Base-by-base conservation (phyloP, 2,888 invertebrate genomes). In the Hofmannophila pseudospretella region DNA sequence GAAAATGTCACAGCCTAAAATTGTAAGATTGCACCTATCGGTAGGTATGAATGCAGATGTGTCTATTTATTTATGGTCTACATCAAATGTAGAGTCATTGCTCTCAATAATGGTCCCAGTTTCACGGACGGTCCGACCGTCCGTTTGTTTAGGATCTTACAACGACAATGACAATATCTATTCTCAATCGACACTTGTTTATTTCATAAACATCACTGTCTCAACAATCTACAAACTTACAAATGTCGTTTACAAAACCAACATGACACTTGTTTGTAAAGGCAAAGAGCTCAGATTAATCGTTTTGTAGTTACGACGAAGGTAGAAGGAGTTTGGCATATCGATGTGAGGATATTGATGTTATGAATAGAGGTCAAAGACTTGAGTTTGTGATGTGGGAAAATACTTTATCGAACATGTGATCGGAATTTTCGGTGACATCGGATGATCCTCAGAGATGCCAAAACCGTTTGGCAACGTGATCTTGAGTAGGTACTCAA, bases 81-180 rank as follows among this genome's bases (percentile, higher is more conserved):
- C n/a, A n/a, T n/a, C n/a, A n/a, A n/a, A n/a, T n/a, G n/a, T n/a
- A n/a, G n/a, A n/a, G n/a, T n/a, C n/a, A n/a, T n/a, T n/a, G n/a
- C n/a, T n/a, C n/a, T n/a, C n/a, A n/a, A n/a, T n/a, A n/a, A n/a
- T n/a, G n/a, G n/a, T n/a, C n/a, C n/a, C n/a, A n/a, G n/a, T n/a
- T n/a, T n/a, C n/a, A n/a, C n/a, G n/a, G 61, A 59, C 55, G 56
- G 59, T 56, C 34, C 36, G 35, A 47, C 51, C 54, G 52, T 45
- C 37, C 59, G 75, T 77, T 67, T 73, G 70, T 72, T 62, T 61
- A 66, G 58, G 55, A 61, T 67, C 63, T 63, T 49, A 61, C 49
- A 72, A 64, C 72, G 79, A 80, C 77, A 79, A 77, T 70, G 77
- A 80, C 77, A 80, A 65, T 75, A 72, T 78, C 74, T 72, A 69